Conservation (phyloP, 2,797 vertebrate species). For the Sciaenops ocellatus region DNA sequence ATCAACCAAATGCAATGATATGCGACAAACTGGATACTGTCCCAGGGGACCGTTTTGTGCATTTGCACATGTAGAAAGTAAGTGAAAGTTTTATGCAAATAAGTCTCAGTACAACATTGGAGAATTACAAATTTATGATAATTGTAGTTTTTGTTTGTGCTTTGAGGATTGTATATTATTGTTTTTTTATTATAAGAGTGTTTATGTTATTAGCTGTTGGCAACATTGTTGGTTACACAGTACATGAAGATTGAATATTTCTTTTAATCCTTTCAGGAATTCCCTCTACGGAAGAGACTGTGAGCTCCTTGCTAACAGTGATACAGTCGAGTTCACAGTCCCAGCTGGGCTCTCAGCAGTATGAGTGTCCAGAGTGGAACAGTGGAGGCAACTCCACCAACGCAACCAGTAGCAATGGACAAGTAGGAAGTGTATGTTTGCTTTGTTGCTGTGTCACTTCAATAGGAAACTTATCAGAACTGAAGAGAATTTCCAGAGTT, state of each 20-base stretch:
- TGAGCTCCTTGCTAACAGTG: conserved; percentile 87
- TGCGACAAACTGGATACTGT: conserved; percentile 94
- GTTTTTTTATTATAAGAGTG: too few relatives aligned
- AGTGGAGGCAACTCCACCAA: conserved; percentile 83
- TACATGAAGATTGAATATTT: neutral
- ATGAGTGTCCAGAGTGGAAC: conserved; percentile 91
- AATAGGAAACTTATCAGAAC: neutral
- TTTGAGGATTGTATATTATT: neutral
- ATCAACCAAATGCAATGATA: conserved; percentile 96
- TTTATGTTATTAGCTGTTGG: neutral
- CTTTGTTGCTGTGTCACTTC: neutral
- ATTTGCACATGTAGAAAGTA: conserved; percentile 94
- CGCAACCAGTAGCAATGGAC: conserved; percentile 85
- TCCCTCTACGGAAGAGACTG: conserved; percentile 87
- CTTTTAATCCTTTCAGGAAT: conserved; percentile 80
- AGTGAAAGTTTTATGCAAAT: conserved; percentile 61
- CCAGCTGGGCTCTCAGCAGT: conserved; percentile 85
- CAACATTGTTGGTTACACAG: neutral
- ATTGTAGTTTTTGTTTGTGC: neutral
- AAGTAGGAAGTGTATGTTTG: conserved; percentile 88
- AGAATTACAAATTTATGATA: neutral
- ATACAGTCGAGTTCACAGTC: conserved; percentile 87
- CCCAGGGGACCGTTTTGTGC: conserved; percentile 95
- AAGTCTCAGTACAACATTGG: neutral
- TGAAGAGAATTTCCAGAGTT: neutral